Evolutionary conservation across 2,113 vertebrate genomes (phyloP), one percentile per base, ranked within the genome.

Genomic region (Pandion haliaetus): DNA sequence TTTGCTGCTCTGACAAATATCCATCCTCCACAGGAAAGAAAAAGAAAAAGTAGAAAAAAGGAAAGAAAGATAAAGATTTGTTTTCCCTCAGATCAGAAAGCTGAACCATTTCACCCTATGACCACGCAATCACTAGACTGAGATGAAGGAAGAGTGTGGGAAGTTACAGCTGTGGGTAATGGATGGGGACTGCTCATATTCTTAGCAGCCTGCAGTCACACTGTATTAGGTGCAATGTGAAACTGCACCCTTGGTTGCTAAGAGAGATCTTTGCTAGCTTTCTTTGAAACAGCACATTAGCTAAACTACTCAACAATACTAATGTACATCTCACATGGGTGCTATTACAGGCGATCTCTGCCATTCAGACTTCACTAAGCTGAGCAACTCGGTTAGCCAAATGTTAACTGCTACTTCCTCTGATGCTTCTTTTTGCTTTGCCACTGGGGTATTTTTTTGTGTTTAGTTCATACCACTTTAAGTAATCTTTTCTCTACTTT

Each of bases 171-270:
- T 73, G 80, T 3, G 73, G 88, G 65, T 78, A 94, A 91, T 91
- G 83, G 91, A 92, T 83, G 88, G 65, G 80, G 84, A 89, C 72
- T 86, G 94, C 94, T 95, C 82, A 25, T 86, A 54, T 55, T 94
- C 93, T 88, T 72, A 84, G 88, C 96, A 96, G 93, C 80, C 91
- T 88, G 72, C 89, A 95, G 83, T 91, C 96, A 82, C 81, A 74
- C 81, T 31, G 77, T 74, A 91, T 95, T 92, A 95, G 91, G 86
- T 84, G 93, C 78, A 94, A 95, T 16, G 83, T 93, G 93, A 95
- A 96, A 93, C 91, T 96, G 91, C 81, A 84, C 81, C 77, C 86
- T 86, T 67, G 93, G 96, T 96, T 96, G 95, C 96, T 96, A 94
- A 87, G 93, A 79, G 93, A 96, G 91, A 91, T 80, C 93, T 78